These are phyloP conservation scores for Chaetodon trifasciatus DNA, from an alignment of 2,797 vertebrate genomes.

Conservation along the genomic window DNA sequence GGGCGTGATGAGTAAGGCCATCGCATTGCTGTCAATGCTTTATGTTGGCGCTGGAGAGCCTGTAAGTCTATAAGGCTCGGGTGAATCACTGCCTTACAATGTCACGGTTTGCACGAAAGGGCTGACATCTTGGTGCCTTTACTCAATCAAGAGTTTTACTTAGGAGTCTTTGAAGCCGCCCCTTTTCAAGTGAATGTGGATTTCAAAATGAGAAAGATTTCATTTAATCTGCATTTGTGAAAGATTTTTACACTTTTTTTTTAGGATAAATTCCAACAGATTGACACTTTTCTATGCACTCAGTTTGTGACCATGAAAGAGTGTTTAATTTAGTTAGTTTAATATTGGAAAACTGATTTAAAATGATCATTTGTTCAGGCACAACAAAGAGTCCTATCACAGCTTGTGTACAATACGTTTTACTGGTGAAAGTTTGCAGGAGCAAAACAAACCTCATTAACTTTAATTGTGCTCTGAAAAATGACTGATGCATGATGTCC, in stretches of 20 bases:
- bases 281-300: neutral
- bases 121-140: neutral
- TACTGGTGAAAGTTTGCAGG: constrained; percentile 36
- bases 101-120: constrained; percentile 57
- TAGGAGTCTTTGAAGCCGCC: constrained; percentile 22
- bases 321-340: neutral
- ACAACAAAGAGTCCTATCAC: constrained; percentile 5
- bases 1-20: constrained; percentile 70
- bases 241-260: neutral
- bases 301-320: constrained; percentile 4
- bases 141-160: constrained; percentile 36
- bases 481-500: constrained; percentile 77
- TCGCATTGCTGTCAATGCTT: constrained; percentile 51
- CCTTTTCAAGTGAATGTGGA: neutral
- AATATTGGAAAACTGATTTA: neutral
- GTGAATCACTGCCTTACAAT: constrained; percentile 70
- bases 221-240: neutral
- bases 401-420: constrained; percentile 37
- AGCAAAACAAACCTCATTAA: constrained; percentile 69
- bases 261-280: constrained; percentile 13
- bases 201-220: constrained; percentile 16
- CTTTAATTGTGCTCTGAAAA: constrained; percentile 74
- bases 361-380: neutral
- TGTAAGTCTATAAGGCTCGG: constrained; percentile 56
- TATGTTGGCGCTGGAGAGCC: constrained; percentile 60